Base-by-base conservation (phyloP, 1,140 invertebrate genomes). In the Druon quercuslanigerum region DNA sequence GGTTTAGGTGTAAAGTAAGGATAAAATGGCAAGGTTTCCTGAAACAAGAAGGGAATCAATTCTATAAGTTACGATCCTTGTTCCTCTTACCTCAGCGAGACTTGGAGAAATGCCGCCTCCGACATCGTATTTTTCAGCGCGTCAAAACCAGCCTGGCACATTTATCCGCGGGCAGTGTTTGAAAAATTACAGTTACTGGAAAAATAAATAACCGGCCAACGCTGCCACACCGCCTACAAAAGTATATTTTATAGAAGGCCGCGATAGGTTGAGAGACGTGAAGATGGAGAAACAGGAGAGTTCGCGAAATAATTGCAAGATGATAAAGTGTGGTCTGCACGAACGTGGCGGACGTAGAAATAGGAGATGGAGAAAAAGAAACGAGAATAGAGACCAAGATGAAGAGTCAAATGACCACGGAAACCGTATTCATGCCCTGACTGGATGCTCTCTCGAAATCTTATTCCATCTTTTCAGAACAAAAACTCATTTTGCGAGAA, bases 141-240 rank as follows among this genome's bases (percentile, higher is more conserved):
- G 86, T 89, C 87, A 88, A 87, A 88, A 88, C 84, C 86, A 89
- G 88, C 79, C 84, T 87, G 83, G 81, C 83, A 79, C 87, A 87
- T 88, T 89, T 89, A 86, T 88, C 87, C 86, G 75, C 75, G 83
- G 79, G 79, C 80, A 83, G 79, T 79, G 83, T 84, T 86, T 89
- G 88, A 89, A 88, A 89, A 89, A 89, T 88, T 89, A 88, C 87
- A 84, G 80, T 88, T 88, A 83, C 88, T 80, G 60, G 84, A 82
- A 84, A 89, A 88, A 89, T 88, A 89, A 89, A 88, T 88, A 89
- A 88, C 82, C 81, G 71, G 71, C 80, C 76, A 81, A 70, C 74
- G 77, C 81, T 75, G 33, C 77, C 85, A 81, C 83, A 84, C 81
- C 79, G 75, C 60, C 60, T 66, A 66, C 60, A 66, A 66, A 66